These are phyloP conservation scores for Grapholita molesta DNA, from an alignment of 1,140 invertebrate species.

Conservation along the genomic window DNA sequence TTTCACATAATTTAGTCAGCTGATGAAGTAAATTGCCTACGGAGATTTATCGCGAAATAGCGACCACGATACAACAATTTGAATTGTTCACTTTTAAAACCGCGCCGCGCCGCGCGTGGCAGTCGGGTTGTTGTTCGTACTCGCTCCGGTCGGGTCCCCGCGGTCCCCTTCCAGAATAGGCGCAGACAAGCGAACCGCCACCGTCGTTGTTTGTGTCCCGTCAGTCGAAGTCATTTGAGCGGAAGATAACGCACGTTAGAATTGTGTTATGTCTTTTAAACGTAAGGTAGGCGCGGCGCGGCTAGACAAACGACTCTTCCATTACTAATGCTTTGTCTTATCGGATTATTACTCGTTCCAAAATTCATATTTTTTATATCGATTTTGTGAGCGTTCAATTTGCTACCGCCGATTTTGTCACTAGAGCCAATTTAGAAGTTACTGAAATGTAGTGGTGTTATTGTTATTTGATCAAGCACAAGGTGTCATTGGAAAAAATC, in stretches of 20 bases:
- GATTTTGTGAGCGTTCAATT: constrained; percentile 53
- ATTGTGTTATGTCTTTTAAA: constrained; percentile 25
- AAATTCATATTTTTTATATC: constrained; percentile 42
- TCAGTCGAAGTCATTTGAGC: constrained; percentile 28
- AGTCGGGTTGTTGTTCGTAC: constrained; percentile 1
- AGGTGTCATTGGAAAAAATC: constrained; percentile 60
- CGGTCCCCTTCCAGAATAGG: constrained; percentile 6
- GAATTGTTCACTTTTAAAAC: neutral
- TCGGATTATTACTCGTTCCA: constrained; percentile 25
- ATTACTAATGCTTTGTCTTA: constrained; percentile 43
- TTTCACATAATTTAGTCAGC: neutral
- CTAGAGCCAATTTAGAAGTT: constrained; percentile 42
- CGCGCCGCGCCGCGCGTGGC: neutral
- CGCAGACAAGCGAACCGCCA: neutral
- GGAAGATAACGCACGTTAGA: constrained; percentile 32
- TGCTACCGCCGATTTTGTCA: constrained; percentile 40
- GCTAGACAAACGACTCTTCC: constrained; percentile 33
- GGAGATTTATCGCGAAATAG: neutral
- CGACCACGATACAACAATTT: neutral
- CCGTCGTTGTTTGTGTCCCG: neutral
- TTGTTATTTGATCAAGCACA: constrained; percentile 48
- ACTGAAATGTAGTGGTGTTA: constrained; percentile 41
- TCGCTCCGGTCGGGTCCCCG: neutral
- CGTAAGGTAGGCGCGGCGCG: constrained; percentile 25
- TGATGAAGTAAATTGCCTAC: neutral